These are phyloP conservation scores for Dendropsophus ebraccatus DNA, from an alignment of 2,113 vertebrate species.

Conservation along the genomic window DNA sequence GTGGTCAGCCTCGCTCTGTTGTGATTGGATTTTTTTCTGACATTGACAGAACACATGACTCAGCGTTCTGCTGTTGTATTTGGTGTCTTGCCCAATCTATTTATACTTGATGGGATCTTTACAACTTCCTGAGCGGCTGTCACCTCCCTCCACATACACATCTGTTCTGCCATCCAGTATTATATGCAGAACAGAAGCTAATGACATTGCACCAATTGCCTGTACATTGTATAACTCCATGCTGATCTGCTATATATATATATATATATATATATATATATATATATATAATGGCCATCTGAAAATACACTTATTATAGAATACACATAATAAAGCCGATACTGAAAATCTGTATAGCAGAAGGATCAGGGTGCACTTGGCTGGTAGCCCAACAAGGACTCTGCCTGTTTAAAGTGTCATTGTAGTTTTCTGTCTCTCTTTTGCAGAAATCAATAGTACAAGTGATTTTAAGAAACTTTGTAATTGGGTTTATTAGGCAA, in stretches of 20 bases:
- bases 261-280: too few species aligned
- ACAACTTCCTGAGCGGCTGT: conserved; percentile 33
- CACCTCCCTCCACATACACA: conserved; percentile 5
- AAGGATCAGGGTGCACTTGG: too few species aligned
- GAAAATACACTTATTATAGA: too few species aligned
- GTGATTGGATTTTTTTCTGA: conserved; percentile 16
- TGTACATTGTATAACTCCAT: not conserved
- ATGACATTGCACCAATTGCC: not conserved
- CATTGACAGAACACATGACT: conserved; percentile 10
- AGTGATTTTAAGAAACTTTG: too few species aligned
- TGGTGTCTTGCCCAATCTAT: conserved; percentile 17
- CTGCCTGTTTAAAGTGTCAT: too few species aligned
- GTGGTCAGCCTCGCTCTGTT: not conserved
- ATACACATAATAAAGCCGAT: too few species aligned
- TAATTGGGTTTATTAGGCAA: too few species aligned
- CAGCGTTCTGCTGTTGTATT: conserved; percentile 30
- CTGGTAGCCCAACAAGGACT: too few species aligned
- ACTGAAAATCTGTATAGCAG: too few species aligned
- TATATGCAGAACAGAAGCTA: not conserved
- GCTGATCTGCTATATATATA: not conserved
- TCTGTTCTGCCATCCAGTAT: conserved; percentile 17
- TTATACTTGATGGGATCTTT: conserved; percentile 35
- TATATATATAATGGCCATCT: too few species aligned
- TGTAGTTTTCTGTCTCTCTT: too few species aligned
- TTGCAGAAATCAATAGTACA: too few species aligned